These are phyloP conservation scores for Lithophane ornitopus DNA, from an alignment of 2,888 invertebrate genomes.

Conservation along the genomic window DNA sequence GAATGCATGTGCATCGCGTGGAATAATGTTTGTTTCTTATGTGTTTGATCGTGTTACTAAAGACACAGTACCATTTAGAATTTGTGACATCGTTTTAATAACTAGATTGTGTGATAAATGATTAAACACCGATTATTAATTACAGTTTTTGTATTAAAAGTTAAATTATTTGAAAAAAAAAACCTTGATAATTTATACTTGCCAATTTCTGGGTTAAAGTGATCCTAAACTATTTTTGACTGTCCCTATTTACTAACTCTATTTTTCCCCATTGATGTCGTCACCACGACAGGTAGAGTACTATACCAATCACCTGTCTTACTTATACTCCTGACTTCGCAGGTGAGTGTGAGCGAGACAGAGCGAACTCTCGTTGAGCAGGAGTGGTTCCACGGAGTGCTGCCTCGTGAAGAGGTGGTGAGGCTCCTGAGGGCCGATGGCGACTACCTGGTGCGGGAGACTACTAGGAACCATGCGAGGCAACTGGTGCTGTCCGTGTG, in stretches of 20 bases:
- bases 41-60: conserved; percentile 42
- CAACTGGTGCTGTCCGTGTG: conserved; percentile 98
- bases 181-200: neutral
- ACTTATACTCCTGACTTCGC: conserved; percentile 35
- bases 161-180: neutral
- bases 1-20: conserved; percentile 64
- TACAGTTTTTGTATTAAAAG: neutral
- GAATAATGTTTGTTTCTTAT: conserved; percentile 44
- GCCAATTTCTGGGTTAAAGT: conserved; percentile 6
- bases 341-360: conserved; percentile 87
- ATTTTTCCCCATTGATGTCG: neutral
- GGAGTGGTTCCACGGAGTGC: conserved; percentile 99
- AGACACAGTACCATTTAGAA: neutral
- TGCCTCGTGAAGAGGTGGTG: conserved; percentile 98
- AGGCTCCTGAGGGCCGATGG: conserved; percentile 97
- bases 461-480: conserved; percentile 96
- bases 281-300: neutral
- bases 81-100: neutral
- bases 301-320: conserved; percentile 9
- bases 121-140: conserved; percentile 1
- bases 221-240: conserved; percentile 3
- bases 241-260: neutral
- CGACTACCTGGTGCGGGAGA: conserved; percentile 98
- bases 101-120: neutral
- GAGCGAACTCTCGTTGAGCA: conserved; percentile 96